These are phyloP conservation scores for Falco peregrinus DNA, from an alignment of 2,797 vertebrate genomes.

Conservation along the genomic window DNA sequence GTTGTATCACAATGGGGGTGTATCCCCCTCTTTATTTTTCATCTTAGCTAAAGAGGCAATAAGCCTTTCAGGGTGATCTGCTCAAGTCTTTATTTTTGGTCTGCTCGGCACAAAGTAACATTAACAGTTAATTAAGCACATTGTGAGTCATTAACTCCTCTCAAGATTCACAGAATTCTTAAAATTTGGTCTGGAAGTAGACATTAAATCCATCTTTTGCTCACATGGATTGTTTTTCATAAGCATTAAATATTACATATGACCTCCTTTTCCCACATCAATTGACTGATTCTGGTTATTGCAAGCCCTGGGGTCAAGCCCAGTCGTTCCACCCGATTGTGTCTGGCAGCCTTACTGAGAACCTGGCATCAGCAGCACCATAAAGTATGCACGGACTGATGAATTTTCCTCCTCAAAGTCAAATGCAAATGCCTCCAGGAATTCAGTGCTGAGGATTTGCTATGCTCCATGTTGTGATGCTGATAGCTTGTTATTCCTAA, in stretches of 20 bases:
- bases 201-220: neutral
- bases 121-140: neutral
- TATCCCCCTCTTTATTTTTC: neutral
- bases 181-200: neutral
- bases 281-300: neutral
- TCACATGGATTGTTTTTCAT: neutral
- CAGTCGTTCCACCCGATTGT: accelerated
- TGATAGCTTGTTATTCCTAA: neutral
- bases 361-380: neutral
- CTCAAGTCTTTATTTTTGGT: neutral
- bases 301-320: neutral
- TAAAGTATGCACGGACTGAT: accelerated
- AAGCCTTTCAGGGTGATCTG: neutral
- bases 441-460: neutral
- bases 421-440: neutral
- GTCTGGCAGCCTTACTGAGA: neutral
- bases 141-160: neutral
- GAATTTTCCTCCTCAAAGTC: neutral
- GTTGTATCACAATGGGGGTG: neutral
- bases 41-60: neutral
- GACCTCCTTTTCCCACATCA: neutral
- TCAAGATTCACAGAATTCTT: neutral
- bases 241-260: accelerated
- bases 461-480: neutral
- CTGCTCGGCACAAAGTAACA: neutral